These are phyloP conservation scores for Ochotona curzoniae DNA, from an alignment of 2,113 vertebrate species.

Conservation along the genomic window DNA sequence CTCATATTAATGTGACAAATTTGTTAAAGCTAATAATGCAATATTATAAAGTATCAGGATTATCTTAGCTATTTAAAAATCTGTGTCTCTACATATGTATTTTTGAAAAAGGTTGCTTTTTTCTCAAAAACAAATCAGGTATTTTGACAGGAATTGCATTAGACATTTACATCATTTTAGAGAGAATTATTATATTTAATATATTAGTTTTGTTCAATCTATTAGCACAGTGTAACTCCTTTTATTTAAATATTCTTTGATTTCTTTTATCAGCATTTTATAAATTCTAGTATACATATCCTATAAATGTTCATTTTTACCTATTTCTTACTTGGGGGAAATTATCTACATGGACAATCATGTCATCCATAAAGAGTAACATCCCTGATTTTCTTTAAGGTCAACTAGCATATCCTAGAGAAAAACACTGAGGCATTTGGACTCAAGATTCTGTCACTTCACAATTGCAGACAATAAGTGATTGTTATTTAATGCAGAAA, in stretches of 20 bases:
- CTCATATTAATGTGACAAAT: too few species aligned
- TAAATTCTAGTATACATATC: not conserved
- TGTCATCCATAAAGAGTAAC: not conserved
- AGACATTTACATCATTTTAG: not conserved
- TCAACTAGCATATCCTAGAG: not conserved
- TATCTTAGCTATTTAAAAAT: not conserved
- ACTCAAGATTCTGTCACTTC: not conserved
- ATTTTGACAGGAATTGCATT: conserved; percentile 24
- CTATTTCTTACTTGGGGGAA: not conserved
- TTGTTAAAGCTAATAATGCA: too few species aligned
- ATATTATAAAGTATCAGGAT: not conserved
- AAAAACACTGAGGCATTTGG: not conserved
- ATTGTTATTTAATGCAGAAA: not conserved
- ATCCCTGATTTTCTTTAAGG: not conserved
- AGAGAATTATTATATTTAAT: not conserved
- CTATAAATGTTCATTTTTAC: not conserved
- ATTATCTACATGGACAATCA: not conserved
- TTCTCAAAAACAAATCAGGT: not conserved
- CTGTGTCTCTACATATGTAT: not conserved
- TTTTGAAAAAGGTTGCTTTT: not conserved
- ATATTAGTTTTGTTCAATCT: not conserved
- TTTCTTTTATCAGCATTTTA: not conserved
- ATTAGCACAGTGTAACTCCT: not conserved
- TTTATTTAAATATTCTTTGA: not conserved
- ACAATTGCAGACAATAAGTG: not conserved